Base-by-base conservation (phyloP, 2,113 vertebrate species). In the Lonchura striata region DNA sequence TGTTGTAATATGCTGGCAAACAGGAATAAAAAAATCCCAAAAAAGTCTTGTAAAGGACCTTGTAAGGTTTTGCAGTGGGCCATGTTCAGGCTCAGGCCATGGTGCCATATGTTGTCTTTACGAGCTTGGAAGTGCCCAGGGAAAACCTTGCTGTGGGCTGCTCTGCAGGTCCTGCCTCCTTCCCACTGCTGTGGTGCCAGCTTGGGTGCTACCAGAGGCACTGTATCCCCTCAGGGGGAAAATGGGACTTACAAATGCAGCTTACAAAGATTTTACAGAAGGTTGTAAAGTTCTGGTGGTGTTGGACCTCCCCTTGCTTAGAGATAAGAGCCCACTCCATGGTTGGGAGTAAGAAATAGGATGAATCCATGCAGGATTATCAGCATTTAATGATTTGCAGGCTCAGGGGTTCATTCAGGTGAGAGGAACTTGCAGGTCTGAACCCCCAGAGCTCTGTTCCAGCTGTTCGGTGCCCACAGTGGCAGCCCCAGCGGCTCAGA, bases 41-140 rank as follows among this genome's bases (percentile, higher is more conserved):
- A 21, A 75, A 11, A 6, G 6, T 25, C 54, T 86, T 72, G 35
- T 69, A 30, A 85, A 82, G 28, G 65, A 57, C 74, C 41, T 68
- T 79, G 31, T 47, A 71, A 65, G 1, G 15, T 90, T 76, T 85
- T 82, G 41, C 28, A 35, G 1, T 5, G 31, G 59, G 7, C 53
- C 5, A 1, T 35, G 27, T 64, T 84, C 31, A 49, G 2, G 1
- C 30, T 64, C 15, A 39, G 70, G 27, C 44, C 4, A 0, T 46
- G 20, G 42, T 86, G 44, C 49, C 47, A 2, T 30, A 33, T 54
- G 8, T 46, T 90, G 52, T 39, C 39, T 89, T 86, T 33, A 65
- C 6, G 3, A 86, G 39, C 35, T 71, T 78, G 50, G 41, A 77
- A 89, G 50, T 41, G 49, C 44, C 28, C 15, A 52, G 44, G 57